Evolutionary conservation across 1,140 invertebrate species (phyloP), one percentile per base, ranked within the genome.

Genomic region (Oryzaephilus surinamensis): DNA sequence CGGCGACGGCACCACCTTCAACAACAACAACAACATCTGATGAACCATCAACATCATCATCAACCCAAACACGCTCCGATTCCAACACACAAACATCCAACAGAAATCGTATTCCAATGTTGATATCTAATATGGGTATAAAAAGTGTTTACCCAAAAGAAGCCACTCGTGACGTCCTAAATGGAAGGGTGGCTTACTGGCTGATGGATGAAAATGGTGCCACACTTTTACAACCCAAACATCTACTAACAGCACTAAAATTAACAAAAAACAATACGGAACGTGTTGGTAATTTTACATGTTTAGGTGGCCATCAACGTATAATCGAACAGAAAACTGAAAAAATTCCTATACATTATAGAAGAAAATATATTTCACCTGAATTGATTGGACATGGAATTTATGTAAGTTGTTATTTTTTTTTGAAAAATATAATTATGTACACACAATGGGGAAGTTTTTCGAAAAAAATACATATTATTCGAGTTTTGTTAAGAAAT

Each of bases 131-230:
- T 41, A 72, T 76, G 47, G 79, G 79, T 6, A 50, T 81, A 13
- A 79, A 82, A 51, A 73, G 76, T 0, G 20, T 27, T 32, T 45
- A 37, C 30, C 84, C 84, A 0, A 65, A 75, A 12, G 80, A 84
- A 59, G 79, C 79, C 0, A 77, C 80, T 16, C 70, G 78, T 15
- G 74, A 74, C n/a, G 80, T 87, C 3, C 58, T 85, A 2, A 79
- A 76, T 1, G 83, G 83, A 7, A 70, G 80, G 62, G 73, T 83
- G 1, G 70, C 79, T 2, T 87, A 84, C 47, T 80, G 79, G 3
- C 71, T 85, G 3, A 62, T 85, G 0, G 81, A 85, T 51, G 81
- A 86, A 41, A 37, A 47, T 6, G 82, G 84, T 7, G 73, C 84
- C 15, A 73, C 73, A 36, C 73, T 77, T 52, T 87, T 85, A 52